These are phyloP conservation scores for Turnix velox DNA, from an alignment of 2,113 vertebrate genomes.

Conservation along the genomic window DNA sequence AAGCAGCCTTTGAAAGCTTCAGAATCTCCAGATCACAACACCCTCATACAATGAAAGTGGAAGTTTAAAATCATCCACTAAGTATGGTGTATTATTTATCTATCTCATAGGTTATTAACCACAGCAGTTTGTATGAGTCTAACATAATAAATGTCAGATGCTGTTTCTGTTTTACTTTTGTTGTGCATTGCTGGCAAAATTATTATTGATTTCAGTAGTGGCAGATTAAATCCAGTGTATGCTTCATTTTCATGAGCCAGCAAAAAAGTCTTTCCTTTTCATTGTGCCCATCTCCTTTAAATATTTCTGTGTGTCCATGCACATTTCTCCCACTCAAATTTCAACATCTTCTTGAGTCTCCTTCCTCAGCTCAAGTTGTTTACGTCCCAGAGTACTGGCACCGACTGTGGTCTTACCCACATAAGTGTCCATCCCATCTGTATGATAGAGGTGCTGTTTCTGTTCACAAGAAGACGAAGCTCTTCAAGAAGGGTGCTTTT, in stretches of 20 bases:
- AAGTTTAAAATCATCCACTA: background rate
- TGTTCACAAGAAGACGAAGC: background rate
- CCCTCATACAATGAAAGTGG: background rate
- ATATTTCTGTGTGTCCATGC: background rate
- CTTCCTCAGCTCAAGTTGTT: background rate
- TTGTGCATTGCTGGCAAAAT: conserved; percentile 49
- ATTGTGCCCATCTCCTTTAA: conserved; percentile 1
- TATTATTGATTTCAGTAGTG: conserved; percentile 14
- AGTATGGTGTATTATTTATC: background rate
- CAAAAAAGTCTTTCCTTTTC: background rate
- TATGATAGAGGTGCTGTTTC: background rate
- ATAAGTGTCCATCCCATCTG: background rate
- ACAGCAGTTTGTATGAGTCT: background rate
- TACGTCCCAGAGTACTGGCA: background rate
- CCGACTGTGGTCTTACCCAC: background rate
- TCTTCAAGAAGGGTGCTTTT: background rate
- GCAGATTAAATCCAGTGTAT: background rate
- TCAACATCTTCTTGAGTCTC: background rate
- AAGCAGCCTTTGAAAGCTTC: background rate
- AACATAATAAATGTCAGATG: conserved; percentile 20
- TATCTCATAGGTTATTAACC: background rate
- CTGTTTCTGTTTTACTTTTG: conserved; percentile 35
- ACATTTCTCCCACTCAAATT: background rate
- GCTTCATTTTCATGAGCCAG: conserved; percentile 16
- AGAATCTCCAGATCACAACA: background rate